Conservation (phyloP, 2,797 vertebrate species). For the Podargus strigoides region DNA sequence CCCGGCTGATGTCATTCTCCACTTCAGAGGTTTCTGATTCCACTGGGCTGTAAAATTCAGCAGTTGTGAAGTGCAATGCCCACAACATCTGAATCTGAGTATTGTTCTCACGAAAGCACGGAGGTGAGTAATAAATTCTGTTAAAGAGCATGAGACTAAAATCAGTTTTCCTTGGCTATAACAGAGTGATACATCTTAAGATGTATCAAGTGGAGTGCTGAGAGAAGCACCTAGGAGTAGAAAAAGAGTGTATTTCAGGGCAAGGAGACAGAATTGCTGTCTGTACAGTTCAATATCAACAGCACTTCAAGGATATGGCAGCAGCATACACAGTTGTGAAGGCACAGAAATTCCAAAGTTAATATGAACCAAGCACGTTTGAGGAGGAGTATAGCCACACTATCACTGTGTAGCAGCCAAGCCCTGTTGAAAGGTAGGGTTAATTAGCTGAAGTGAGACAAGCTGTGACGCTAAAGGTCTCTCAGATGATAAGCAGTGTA, state of each 20-base stretch:
- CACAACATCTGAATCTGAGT: neutral
- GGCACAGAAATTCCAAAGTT: neutral
- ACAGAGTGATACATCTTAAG: neutral
- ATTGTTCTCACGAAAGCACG: neutral
- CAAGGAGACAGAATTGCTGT: neutral
- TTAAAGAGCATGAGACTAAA: neutral
- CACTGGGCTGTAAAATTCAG: neutral
- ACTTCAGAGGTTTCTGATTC: neutral
- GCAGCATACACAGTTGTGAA: neutral
- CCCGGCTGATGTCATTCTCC: neutral
- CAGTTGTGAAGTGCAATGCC: neutral
- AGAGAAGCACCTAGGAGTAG: neutral
- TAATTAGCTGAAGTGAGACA: neutral
- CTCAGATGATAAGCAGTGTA: neutral
- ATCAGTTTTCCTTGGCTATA: neutral
- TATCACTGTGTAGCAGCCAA: neutral
- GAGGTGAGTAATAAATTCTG: neutral
- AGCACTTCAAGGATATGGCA: neutral
- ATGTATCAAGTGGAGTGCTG: neutral
- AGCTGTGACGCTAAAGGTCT: neutral
- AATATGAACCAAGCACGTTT: no score
- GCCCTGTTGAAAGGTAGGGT: neutral
- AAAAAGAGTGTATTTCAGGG: neutral
- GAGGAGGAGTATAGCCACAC: neutral
- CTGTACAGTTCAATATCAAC: neutral